These are phyloP conservation scores for Fragum whitleyi DNA, from an alignment of 2,888 invertebrate genomes.

Conservation along the genomic window DNA sequence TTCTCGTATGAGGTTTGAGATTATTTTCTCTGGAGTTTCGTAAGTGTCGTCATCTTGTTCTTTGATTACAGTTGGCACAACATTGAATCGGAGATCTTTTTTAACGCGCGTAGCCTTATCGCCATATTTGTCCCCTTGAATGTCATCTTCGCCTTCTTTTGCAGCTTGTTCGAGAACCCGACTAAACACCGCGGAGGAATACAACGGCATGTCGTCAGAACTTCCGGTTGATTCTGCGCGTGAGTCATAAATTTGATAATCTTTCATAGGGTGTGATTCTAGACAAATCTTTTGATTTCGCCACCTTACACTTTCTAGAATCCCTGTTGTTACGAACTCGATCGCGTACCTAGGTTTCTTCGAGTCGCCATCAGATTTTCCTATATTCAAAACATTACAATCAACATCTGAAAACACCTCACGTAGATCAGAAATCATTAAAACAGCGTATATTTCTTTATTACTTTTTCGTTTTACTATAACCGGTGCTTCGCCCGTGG, in stretches of 20 bases:
- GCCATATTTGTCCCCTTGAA: constrained; percentile 30
- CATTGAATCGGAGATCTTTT: constrained; percentile 70
- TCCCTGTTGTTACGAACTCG: constrained; percentile 65
- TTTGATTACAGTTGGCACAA: constrained; percentile 64
- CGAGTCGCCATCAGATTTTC: constrained; percentile 58
- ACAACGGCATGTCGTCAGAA: constrained; percentile 60
- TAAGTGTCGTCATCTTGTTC: constrained; percentile 57
- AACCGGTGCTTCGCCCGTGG: constrained; percentile 74
- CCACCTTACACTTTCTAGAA: constrained; percentile 70
- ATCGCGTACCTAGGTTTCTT: constrained; percentile 66
- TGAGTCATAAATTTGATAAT: constrained; percentile 10
- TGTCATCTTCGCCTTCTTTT: constrained; percentile 58
- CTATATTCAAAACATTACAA: constrained; percentile 65
- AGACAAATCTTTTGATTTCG: constrained; percentile 72
- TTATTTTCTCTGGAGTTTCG: constrained; percentile 56
- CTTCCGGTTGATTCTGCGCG: not conserved
- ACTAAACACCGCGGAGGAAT: constrained; percentile 67
- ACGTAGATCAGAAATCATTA: constrained; percentile 72
- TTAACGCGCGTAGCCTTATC: constrained; percentile 52
- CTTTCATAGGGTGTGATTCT: constrained; percentile 66
- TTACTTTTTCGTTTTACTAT: constrained; percentile 68
- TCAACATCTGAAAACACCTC: constrained; percentile 70
- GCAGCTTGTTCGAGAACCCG: constrained; percentile 70
- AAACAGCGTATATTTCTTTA: constrained; percentile 72
- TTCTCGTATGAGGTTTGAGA: constrained; percentile 58